These are phyloP conservation scores for Urocynchramus pylzowi DNA, from an alignment of 2,113 vertebrate species.

Conservation along the genomic window DNA sequence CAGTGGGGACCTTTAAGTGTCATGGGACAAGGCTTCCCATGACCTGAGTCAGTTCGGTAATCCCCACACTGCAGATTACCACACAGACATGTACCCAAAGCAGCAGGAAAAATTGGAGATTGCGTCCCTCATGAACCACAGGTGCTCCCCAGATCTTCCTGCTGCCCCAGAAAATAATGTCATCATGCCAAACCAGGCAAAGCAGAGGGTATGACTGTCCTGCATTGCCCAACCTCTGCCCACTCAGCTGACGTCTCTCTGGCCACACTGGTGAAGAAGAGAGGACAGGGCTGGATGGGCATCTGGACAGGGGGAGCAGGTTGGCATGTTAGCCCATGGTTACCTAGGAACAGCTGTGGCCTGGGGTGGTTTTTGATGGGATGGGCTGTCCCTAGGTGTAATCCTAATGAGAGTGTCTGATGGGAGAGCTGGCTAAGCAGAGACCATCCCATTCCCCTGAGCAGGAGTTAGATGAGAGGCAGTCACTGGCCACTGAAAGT, in stretches of 20 bases:
- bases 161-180: background rate
- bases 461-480: background rate
- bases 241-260: accelerated
- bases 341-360: background rate
- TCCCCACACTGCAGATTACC: background rate
- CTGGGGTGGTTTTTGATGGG: background rate
- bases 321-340: background rate
- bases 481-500: background rate
- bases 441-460: background rate
- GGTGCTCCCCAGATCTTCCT: background rate
- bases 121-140: background rate
- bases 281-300: background rate
- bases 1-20: background rate
- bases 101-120: background rate
- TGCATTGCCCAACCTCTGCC: background rate
- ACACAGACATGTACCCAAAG: background rate
- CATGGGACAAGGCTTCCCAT: background rate
- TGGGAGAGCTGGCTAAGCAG: background rate
- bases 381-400: background rate
- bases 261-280: background rate
- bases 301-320: background rate
- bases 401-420: background rate
- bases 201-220: background rate
- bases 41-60: background rate
- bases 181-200: background rate